Evolutionary conservation across 2,888 invertebrate species (phyloP).

Genomic region (Syrphus vitripennis): DNA sequence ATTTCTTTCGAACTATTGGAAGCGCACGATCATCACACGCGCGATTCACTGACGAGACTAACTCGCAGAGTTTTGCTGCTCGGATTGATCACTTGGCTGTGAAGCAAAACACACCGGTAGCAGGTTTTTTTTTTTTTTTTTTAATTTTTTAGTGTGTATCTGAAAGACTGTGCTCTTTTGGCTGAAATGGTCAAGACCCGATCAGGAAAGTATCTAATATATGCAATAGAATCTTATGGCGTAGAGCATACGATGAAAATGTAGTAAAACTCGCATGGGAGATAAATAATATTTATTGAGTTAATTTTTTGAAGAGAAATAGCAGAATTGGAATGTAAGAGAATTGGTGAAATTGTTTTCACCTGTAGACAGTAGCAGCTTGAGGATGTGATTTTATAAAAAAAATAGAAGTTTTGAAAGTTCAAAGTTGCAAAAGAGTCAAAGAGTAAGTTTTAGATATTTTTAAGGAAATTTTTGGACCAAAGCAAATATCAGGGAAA

Average conservation of each 20-base stretch:
- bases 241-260: not conserved
- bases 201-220: slow-evolving; percentile 50
- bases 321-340: slow-evolving; percentile 43
- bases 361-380: slow-evolving; percentile 27
- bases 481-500: no score
- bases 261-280: slow-evolving; percentile 43
- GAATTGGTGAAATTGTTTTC: slow-evolving; percentile 18
- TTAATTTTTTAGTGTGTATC: slow-evolving; percentile 37
- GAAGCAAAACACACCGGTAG: not conserved
- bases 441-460: no score
- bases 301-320: slow-evolving; percentile 20
- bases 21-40: slow-evolving; percentile 75
- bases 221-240: slow-evolving; percentile 21
- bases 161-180: slow-evolving; percentile 50
- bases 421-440: no score
- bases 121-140: not conserved
- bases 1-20: slow-evolving; percentile 20
- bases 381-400: not conserved
- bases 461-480: no score
- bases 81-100: slow-evolving; percentile 48
- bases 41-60: slow-evolving; percentile 77
- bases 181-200: slow-evolving; percentile 51
- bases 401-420: not conserved
- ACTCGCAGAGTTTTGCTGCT: slow-evolving; percentile 55
- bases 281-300: not conserved